Percentiles rank a stretch among this genome's conserved stretches.
Conservation (phyloP, 2,113 vertebrate species). For the Nestor notabilis region DNA sequence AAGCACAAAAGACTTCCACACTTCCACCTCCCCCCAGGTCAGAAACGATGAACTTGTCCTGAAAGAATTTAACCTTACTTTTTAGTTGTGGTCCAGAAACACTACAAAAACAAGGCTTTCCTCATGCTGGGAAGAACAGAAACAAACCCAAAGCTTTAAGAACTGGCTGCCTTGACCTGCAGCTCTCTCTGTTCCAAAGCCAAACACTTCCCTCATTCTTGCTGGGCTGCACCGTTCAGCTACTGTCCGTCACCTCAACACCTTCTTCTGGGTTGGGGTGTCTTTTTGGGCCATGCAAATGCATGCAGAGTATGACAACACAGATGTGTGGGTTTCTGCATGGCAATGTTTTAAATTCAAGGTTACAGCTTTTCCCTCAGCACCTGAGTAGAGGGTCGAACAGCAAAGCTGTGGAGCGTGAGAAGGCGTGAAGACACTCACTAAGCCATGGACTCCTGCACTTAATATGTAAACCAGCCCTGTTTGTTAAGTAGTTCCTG, state of each 20-base stretch:
- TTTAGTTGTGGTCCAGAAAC: background rate
- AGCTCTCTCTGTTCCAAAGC: background rate
- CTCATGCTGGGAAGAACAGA: background rate
- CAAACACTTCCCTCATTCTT: background rate
- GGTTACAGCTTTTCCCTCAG: background rate
- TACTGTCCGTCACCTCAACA: background rate
- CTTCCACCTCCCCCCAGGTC: background rate
- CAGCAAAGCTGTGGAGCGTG: background rate
- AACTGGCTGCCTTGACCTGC: accelerated
- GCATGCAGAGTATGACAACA: background rate
- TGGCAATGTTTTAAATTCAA: background rate
- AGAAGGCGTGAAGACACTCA: background rate
- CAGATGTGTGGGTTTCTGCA: background rate
- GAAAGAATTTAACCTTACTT: slow-evolving; percentile 37
- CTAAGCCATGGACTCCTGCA: background rate
- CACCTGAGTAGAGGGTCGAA: background rate
- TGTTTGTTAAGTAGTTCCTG: background rate
- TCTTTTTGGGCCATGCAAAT: background rate
- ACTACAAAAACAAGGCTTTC: background rate
- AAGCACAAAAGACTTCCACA: background rate
- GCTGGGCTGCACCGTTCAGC: background rate
- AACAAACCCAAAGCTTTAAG: background rate
- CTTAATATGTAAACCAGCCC: background rate
- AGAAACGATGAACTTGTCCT: background rate
- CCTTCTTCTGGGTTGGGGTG: background rate